Evolutionary conservation across 2,888 invertebrate species (phyloP).

Genomic region (Melanchra persicariae): DNA sequence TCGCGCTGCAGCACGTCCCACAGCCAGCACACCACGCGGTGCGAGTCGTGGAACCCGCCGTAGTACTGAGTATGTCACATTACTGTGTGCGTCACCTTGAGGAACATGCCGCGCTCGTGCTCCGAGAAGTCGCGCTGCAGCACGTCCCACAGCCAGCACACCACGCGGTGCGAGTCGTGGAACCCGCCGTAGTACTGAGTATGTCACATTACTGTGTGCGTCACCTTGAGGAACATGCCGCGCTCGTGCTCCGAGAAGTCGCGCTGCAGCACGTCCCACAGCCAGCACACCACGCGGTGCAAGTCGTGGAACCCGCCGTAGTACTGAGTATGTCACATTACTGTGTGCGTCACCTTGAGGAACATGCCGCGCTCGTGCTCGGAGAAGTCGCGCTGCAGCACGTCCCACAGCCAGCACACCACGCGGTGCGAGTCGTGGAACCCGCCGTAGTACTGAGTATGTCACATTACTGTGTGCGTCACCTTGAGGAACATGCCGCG

Average conservation of each 20-base stretch:
- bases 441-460: constrained; percentile 99
- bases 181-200: constrained; percentile 99
- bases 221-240: constrained; percentile 94
- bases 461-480: constrained; percentile 71
- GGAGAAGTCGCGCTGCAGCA: constrained; percentile 98
- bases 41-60: constrained; percentile 99
- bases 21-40: constrained; percentile 99
- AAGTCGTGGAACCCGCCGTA: constrained; percentile 99
- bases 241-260: constrained; percentile 98
- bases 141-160: constrained; percentile 99
- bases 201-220: constrained; percentile 84
- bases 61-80: constrained; percentile 98
- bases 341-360: constrained; percentile 93
- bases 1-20: constrained; percentile 99
- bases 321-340: constrained; percentile 96
- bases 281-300: constrained; percentile 99
- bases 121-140: constrained; percentile 98
- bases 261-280: constrained; percentile 99
- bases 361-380: constrained; percentile 98
- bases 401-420: constrained; percentile 99
- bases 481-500: constrained; percentile 98
- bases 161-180: constrained; percentile 99
- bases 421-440: constrained; percentile 99
- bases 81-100: constrained; percentile 1
- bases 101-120: constrained; percentile 97